Percentiles rank a stretch among this genome's conserved stretches.
Conservation (phyloP, 2,797 vertebrate species). For the Rhinatrema bivittatum region DNA sequence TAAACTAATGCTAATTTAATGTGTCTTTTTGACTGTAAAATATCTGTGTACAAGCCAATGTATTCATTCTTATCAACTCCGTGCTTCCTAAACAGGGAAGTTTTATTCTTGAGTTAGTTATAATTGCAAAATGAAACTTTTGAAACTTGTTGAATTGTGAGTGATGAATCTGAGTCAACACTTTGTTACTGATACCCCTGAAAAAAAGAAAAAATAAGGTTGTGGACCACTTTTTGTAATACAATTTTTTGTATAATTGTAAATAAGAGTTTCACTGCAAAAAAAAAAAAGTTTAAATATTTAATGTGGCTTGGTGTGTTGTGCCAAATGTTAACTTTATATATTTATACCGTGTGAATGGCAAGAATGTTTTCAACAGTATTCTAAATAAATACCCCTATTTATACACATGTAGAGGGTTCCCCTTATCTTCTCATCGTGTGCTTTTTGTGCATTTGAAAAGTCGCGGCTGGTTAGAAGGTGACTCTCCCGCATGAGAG, state of each 20-base stretch:
- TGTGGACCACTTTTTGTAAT: slow-evolving; percentile 84
- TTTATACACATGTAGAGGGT: slow-evolving; percentile 54
- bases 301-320: slow-evolving; percentile 87
- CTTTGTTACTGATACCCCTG: slow-evolving; percentile 19
- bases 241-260: slow-evolving; percentile 78
- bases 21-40: slow-evolving; percentile 21
- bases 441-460: no score
- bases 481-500: no score
- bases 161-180: neutral
- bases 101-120: slow-evolving; percentile 2
- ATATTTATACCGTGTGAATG: slow-evolving; percentile 60
- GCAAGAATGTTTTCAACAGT: slow-evolving; percentile 46
- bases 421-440: no score
- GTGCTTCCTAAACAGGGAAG: slow-evolving; percentile 19
- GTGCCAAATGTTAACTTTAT: slow-evolving; percentile 63
- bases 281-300: slow-evolving; percentile 64
- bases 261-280: slow-evolving; percentile 89
- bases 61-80: no score
- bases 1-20: slow-evolving; percentile 45
- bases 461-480: no score
- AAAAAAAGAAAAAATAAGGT: slow-evolving; percentile 34
- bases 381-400: slow-evolving; percentile 68
- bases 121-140: slow-evolving; percentile 1
- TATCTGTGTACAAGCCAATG: slow-evolving; percentile 20
- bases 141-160: neutral